These are phyloP conservation scores for Neogobius melanostomus DNA, from an alignment of 2,113 vertebrate species.

Conservation along the genomic window DNA sequence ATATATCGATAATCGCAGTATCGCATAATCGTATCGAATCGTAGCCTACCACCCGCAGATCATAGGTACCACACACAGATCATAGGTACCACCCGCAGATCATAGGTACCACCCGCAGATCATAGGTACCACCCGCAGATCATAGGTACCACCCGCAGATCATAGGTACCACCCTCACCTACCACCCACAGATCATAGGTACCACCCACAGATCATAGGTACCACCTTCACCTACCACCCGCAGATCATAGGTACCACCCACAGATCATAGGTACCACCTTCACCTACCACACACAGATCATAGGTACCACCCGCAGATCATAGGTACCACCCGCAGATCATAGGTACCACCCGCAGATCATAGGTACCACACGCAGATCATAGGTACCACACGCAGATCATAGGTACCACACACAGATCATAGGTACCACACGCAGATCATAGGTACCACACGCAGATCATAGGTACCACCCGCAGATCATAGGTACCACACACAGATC, in stretches of 20 bases:
- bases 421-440: no score
- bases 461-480: not conserved
- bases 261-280: no score
- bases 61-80: conserved; percentile 90
- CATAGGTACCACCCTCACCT: not conserved
- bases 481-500: not conserved
- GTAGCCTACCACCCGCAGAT: no score
- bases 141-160: not conserved
- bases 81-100: conserved; percentile 80
- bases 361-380: no score
- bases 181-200: no score
- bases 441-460: conserved; percentile 79
- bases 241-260: conserved; percentile 55
- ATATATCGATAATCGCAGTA: no score
- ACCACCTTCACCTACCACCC: no score
- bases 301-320: not conserved
- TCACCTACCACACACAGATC: conserved; percentile 97
- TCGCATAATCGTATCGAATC: no score
- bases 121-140: not conserved
- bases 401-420: no score
- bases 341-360: no score
- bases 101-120: not conserved
- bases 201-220: no score
- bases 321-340: not conserved
- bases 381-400: no score